A percentile compares a stretch with the other conserved stretches of the same genome.
These are phyloP conservation scores for Phaethornis superciliosus DNA, from an alignment of 2,113 vertebrate genomes.

Conservation along the genomic window DNA sequence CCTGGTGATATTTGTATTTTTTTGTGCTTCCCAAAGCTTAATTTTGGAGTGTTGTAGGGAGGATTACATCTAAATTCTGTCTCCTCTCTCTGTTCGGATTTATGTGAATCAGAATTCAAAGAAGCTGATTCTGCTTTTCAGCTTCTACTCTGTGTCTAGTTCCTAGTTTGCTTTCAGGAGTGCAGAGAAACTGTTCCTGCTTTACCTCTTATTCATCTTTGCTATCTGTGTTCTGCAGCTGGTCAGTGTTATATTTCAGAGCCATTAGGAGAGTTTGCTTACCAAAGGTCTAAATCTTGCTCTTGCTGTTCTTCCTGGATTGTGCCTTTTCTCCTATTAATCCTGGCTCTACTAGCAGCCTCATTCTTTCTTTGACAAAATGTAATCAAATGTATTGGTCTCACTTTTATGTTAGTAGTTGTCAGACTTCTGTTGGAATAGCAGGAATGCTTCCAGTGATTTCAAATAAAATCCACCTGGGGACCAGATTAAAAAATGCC, in stretches of 20 bases:
- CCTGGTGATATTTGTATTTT: neutral
- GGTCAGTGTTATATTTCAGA: neutral
- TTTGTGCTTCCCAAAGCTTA: neutral
- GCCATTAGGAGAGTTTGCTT: neutral
- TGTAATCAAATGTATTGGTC: neutral
- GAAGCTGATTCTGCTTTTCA: neutral
- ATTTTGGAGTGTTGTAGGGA: rapidly evolving
- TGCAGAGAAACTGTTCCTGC: neutral
- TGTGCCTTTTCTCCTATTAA: neutral
- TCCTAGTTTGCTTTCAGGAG: neutral
- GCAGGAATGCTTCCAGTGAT: neutral
- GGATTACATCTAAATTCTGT: neutral
- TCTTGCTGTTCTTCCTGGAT: neutral
- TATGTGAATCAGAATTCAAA: neutral
- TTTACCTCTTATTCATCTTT: neutral
- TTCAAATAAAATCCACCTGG: neutral
- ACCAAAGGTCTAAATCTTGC: neutral
- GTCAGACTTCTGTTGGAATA: neutral
- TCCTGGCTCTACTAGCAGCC: neutral
- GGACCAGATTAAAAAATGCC: neutral
- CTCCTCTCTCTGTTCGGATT: neutral
- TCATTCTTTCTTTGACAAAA: neutral
- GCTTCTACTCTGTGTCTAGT: neutral
- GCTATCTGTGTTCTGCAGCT: conserved; percentile 39
- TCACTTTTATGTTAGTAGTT: neutral